Evolutionary conservation across 2,888 invertebrate genomes (phyloP), one percentile per base, ranked within the genome.

Genomic region (Crocallis elinguaria): DNA sequence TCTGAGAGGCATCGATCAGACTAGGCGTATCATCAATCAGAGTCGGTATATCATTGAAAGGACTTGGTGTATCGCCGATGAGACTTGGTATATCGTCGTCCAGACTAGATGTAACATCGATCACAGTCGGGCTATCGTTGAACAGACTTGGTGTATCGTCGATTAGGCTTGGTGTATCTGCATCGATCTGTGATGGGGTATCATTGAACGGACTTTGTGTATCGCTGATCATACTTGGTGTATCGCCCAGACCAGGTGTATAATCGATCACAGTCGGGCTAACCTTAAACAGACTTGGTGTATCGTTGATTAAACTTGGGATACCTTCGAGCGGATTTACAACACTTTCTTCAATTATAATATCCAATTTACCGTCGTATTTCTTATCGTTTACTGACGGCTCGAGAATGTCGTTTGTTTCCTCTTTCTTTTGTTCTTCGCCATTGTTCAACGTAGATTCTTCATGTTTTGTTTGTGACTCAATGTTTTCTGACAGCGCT

Each of bases 341-440:
- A 6, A 77, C 54, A 49, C 64, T 73, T 67, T 83, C 79, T 63
- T 83, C 80, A 25, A 86, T 74, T 25, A 81, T 58, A 43, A 84
- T 69, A 29, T 82, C 78, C 1, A 84, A 27, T 46, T 77, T 70
- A 35, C 48, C 67, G 4, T 45, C 41, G 19, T 14, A 33, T 32
- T 57, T 50, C 8, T 14, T 69, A 44, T 62, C 60, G 37, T 43
- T 55, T 30, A 51, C 36, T 38, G 56, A 48, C 3, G 42, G 38
- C 44, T 68, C 54, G 39, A 57, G 23, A n/a, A 62, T 58, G 57
- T 64, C 66, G 53, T 56, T 70, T 53, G 56, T 50, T 57, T 65
- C 66, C 51, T 58, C 39, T 66, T 71, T 51, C 57, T 66, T 75
- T 76, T 75, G 75, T 73, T 77, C 73, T 11, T 67, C 59, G 43